Conservation (phyloP, 2,113 vertebrate species). For the Microcebus lehilahytsara region DNA sequence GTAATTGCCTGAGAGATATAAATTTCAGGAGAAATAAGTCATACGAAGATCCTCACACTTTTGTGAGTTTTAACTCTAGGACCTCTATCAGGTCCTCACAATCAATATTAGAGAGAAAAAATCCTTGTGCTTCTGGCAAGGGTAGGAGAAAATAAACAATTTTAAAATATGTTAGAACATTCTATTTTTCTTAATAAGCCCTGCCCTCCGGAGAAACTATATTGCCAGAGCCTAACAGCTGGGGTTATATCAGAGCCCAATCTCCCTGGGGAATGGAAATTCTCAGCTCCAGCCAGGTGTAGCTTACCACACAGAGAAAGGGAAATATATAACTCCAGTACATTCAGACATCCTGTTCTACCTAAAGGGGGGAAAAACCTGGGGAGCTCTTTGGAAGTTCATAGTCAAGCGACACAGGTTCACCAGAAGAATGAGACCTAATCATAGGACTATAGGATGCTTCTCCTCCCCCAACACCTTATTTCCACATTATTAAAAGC, state of each 20-base stretch:
- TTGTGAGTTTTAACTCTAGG: not conserved
- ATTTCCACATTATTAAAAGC: not conserved
- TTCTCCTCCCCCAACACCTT: not conserved
- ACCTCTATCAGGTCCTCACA: not conserved
- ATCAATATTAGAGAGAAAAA: not conserved
- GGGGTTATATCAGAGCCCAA: not conserved
- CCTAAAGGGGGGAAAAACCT: not conserved
- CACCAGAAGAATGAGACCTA: not conserved
- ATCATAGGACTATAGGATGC: not conserved
- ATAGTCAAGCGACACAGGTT: not conserved
- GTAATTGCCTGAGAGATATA: not conserved
- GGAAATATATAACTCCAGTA: not conserved
- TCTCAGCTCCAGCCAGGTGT: not conserved
- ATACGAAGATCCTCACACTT: not conserved
- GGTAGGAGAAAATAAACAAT: not conserved
- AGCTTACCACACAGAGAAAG: not conserved
- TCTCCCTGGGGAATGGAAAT: not conserved
- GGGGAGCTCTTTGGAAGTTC: not conserved
- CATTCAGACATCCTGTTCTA: not conserved
- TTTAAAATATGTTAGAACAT: not conserved
- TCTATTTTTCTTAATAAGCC: not conserved
- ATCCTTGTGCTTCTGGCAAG: not conserved
- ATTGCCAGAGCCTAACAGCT: not conserved
- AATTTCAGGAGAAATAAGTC: not conserved
- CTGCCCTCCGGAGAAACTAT: not conserved